Evolutionary conservation across 2,797 vertebrate genomes (phyloP), one percentile per base, ranked within the genome.

Genomic region (Pagetopsis macropterus): DNA sequence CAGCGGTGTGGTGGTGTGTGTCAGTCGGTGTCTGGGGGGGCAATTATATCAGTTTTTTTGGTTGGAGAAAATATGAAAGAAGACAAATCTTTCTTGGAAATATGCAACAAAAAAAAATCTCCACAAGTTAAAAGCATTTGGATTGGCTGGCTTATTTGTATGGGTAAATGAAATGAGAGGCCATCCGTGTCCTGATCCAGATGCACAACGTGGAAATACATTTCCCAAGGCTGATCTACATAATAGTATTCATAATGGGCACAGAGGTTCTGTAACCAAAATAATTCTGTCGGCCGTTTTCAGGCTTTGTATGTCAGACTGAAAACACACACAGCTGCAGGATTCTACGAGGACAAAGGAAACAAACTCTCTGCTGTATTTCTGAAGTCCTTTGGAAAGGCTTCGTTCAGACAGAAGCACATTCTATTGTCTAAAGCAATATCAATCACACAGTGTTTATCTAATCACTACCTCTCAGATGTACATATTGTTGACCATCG

Each of bases 211-310:
- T 83, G 72, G 81, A 90, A 85, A 87, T 79, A 84, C 82, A 88
- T 84, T 83, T 81, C 89, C 84, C 43, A 43, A 70, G 84, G 82
- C 88, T 84, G 81, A 91, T 88, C 83, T 89, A 61, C 88, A 91
- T 89, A 90, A 88, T 80, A 87, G 79, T 87, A 84, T 88, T 88
- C 45, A 27, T 81, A 89, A 89, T 84, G 80, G 83, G 77, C 83
- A 78, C 78, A 83, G 85, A 89, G 82, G 81, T 88, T 87, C 78
- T 75, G 80, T 65, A 86, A 87, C 84, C 74, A 83, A 89, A 87
- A 91, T 85, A 91, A 86, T 83, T 88, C 86, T 87, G 84, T 86
- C 89, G 74, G 59, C 63, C 70, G 76, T 86, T 81, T 87, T 65
- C 52, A 78, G 73, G 82, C 79, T 83, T 81, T 84, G 73, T 59